phyloP scores from a whole-genome alignment of 1,140 invertebrate species.

The Tyrophagus putrescentiae region DNA sequence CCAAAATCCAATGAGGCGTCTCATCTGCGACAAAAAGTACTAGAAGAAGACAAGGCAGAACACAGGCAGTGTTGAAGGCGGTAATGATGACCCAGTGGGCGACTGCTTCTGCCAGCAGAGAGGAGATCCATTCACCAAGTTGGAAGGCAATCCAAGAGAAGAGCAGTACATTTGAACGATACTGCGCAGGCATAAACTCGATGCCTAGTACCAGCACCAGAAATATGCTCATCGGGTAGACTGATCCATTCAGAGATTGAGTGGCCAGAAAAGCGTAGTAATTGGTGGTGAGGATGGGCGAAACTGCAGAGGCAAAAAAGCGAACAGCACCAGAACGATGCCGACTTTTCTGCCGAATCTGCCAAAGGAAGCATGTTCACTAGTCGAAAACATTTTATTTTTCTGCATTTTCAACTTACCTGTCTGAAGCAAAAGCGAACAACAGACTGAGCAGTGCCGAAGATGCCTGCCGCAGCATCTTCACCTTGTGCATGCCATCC shows the following conservation, averaged over 20 bases:
- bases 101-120: neutral
- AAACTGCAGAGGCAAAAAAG: neutral
- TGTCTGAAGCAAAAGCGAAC: neutral
- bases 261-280: constrained; percentile 2
- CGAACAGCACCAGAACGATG: neutral
- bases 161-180: neutral
- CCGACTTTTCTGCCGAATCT: constrained; percentile 9
- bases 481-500: neutral
- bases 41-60: neutral
- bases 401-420: neutral
- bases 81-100: constrained; percentile 13
- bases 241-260: neutral
- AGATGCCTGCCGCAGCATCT: neutral
- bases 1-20: constrained; percentile 14
- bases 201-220: neutral
- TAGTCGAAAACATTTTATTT: neutral
- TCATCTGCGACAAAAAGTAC: neutral
- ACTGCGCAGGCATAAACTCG: neutral
- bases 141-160: neutral
- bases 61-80: neutral
- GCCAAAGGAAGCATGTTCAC: neutral
- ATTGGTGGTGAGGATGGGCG: neutral
- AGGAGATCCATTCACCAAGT: constrained; percentile 9
- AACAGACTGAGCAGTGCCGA: neutral
- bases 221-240: neutral